Conservation (phyloP, 2,113 vertebrate species). For the Serilophus lunatus region DNA sequence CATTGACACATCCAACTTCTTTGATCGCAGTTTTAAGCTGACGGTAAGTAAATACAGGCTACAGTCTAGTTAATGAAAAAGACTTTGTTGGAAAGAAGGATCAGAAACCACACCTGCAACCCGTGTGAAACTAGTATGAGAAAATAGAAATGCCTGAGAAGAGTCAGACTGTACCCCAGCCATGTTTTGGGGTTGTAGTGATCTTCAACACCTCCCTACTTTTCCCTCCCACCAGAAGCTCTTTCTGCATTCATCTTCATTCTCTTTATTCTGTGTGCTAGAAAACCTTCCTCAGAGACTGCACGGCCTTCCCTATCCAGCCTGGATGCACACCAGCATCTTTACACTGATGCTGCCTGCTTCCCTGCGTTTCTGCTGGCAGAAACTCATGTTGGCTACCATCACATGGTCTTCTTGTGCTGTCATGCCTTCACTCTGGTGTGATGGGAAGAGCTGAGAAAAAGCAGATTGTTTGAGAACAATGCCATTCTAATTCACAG, state of each 20-base stretch:
- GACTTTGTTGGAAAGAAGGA: background rate
- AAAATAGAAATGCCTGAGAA: background rate
- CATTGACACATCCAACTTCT: conserved; percentile 59
- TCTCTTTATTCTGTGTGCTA: background rate
- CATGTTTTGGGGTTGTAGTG: background rate
- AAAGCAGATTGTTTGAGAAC: background rate
- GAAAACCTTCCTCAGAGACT: background rate
- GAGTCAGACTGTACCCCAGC: background rate
- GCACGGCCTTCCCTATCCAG: background rate
- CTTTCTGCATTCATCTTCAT: background rate
- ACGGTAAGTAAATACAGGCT: conserved; percentile 54
- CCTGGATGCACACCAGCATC: background rate
- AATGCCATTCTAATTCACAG: background rate
- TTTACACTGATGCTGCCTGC: background rate
- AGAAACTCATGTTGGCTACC: background rate
- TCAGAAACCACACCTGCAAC: background rate
- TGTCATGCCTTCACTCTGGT: background rate
- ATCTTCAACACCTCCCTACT: background rate
- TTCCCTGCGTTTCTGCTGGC: background rate
- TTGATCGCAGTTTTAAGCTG: conserved; percentile 42
- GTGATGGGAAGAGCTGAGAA: background rate
- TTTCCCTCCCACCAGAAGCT: background rate
- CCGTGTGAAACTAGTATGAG: background rate
- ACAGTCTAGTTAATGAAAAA: background rate
- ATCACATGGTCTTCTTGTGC: background rate